Base-by-base conservation (phyloP, 2,797 vertebrate species). In the Etheostoma nigrum region DNA sequence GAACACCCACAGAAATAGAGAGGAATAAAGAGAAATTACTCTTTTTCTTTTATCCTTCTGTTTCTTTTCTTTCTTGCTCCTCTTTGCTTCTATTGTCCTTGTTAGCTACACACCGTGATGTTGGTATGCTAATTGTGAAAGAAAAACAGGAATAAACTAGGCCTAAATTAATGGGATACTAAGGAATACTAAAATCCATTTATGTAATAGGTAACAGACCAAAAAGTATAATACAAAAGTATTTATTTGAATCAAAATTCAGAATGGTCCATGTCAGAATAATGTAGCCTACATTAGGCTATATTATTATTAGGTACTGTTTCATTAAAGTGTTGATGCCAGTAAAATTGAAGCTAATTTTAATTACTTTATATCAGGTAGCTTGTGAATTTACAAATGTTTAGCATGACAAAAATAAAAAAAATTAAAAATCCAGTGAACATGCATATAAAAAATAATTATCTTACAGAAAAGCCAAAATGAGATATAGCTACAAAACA, bases 1-100 rank as follows among this genome's bases (percentile, higher is more conserved):
- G 1, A 16, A 74, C 85, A 64, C 86, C 84, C 59, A 81, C 84
- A 64, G 0, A 61, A 0, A n/a, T 0, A 25, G 30, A 55, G n/a
- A 66, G 6, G 40, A 27, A 59, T 6, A 70, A 5, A 61, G 23
- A 54, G 12, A 59, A 23, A 15, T 23, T 47, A 53, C 13, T 79
- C 21, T 85, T 15, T 42, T 9, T 54, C 16, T 63, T 5, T 48
- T 40, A 40, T 40, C 5, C 48, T 21, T 33, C 3, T 47, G n/a
- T 61, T 36, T 16, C 40, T 69, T 9, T 57, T 44, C 2, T 33
- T 33, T 58, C 10, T 52, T 3, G 4, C 19, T 40, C 16, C 42
- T 44, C 27, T 67, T 49, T n/a, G 40, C 27, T 55, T 57, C 77
- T 55, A 66, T 74, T 36, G 10, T 12, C 6, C 2, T 65, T 19